Base-by-base conservation (phyloP, 1,140 invertebrate species). In the Dendroctonus valens region DNA sequence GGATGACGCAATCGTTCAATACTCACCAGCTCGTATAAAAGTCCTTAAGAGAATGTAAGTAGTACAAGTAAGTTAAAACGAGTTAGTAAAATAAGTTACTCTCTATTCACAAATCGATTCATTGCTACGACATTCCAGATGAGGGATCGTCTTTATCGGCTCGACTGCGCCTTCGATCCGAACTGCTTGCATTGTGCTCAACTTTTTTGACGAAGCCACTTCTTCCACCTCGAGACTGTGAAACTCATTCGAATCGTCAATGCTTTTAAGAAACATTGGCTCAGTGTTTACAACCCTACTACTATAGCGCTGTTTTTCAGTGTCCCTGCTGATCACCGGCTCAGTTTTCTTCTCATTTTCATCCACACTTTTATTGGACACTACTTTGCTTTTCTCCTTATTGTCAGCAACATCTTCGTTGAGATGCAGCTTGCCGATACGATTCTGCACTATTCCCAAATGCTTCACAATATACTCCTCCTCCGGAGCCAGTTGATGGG, bases 401-500 rank as follows among this genome's bases (percentile, higher is more conserved):
- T 68, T 51, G 11, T 53, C 54, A 6, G 41, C 46, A 6, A 62
- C 15, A 15, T 68, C 66, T 57, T 73, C 69, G 62, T 76, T 73
- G 2, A 77, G 55, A 65, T 77, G 79, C 58, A 80, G 52, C 67
- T 81, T 82, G 5, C 81, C 76, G 7, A 89, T 84, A n/a, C 91
- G 82, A 41, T 87, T 85, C 48, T 89, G 84, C 3, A 97, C 93
- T 44, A 96, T 95, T 14, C 87, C 85, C 5, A 98, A 82, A 78
- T 98, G 95, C 7, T 91, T 85, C 7, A 89, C 82, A 37, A 98
- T 92, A 81, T 98, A 98, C 72, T 94, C 91, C 76, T 97, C 94
- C 62, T 87, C 82, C 0, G 93, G 92, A 0, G 94, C 93, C 12
- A 96, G 81, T 7, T 83, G 79, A 44, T 91, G 88, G 0, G 92